A percentile compares a stretch with the other conserved stretches of the same genome.
These are phyloP conservation scores for Drosophila baimaii DNA, from an alignment of 1,140 invertebrate species.

Conservation along the genomic window DNA sequence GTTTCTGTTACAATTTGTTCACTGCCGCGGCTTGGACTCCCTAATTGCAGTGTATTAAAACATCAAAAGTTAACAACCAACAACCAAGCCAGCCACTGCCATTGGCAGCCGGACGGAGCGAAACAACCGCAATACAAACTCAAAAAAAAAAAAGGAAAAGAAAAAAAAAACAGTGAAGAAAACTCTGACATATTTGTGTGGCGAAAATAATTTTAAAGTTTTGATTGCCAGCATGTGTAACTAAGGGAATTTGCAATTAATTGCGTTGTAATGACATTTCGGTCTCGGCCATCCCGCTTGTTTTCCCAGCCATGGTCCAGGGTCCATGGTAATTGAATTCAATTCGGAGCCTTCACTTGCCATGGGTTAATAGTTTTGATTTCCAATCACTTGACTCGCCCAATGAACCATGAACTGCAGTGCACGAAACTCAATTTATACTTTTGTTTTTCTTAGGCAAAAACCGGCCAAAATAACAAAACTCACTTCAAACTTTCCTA, in stretches of 20 bases:
- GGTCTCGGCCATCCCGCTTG: conserved; percentile 2
- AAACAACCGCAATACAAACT: neutral
- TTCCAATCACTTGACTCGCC: conserved; percentile 45
- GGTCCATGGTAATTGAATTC: conserved; percentile 41
- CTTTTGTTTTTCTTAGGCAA: conserved; percentile 55
- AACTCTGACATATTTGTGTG: conserved; percentile 37
- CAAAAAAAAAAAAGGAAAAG: neutral
- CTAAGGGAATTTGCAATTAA: conserved; percentile 56
- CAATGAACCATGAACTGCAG: conserved; percentile 56
- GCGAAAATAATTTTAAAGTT: conserved; percentile 69
- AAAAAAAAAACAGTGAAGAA: conserved; percentile 2
- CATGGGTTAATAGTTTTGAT: conserved; percentile 39
- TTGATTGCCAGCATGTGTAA: conserved; percentile 59
- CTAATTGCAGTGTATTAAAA: conserved; percentile 77
- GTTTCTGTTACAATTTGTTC: conserved; percentile 56
- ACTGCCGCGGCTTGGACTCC: conserved; percentile 36
- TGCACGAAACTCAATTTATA: conserved; percentile 59
- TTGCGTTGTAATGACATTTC: conserved; percentile 47
- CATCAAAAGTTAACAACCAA: conserved; percentile 68
- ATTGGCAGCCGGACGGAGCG: conserved; percentile 14
- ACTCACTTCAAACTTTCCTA: conserved; percentile 24
- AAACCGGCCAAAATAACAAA: conserved; percentile 41
- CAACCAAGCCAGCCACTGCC: conserved; percentile 23
- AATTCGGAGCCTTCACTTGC: conserved; percentile 21
- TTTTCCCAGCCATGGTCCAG: conserved; percentile 5